A percentile compares a stretch with the other conserved stretches of the same genome.
Evolutionary conservation across 2,888 invertebrate species (phyloP).

Genomic region (Proisotoma minuta): DNA sequence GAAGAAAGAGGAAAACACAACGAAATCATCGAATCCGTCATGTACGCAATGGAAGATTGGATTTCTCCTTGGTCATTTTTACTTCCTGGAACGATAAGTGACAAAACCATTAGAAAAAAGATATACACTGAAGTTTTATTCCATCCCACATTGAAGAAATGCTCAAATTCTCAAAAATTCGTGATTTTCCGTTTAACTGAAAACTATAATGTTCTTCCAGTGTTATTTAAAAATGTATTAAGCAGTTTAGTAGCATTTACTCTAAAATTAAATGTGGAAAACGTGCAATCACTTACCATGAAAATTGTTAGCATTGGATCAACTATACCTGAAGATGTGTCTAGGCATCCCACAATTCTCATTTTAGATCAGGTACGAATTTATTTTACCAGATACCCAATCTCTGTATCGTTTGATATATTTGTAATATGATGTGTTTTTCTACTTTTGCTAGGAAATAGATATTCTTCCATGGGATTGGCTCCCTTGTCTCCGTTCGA

Average conservation of each 20-base stretch:
- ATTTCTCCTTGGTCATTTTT: constrained; percentile 40
- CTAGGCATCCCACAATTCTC: constrained; percentile 39
- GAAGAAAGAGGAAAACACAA: constrained; percentile 39
- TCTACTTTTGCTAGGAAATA: constrained; percentile 56
- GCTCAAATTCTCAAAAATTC: constrained; percentile 22
- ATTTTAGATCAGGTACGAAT: constrained; percentile 38
- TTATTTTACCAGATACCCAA: not conserved
- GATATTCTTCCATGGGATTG: constrained; percentile 78
- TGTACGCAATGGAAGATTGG: constrained; percentile 42
- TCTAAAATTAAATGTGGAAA: constrained; percentile 19
- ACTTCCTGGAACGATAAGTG: constrained; percentile 39
- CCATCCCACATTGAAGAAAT: constrained; percentile 19
- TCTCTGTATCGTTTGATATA: not conserved
- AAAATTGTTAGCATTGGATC: constrained; percentile 23
- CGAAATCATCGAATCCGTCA: constrained; percentile 22
- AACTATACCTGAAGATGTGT: constrained; percentile 15
- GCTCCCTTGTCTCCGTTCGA: constrained; percentile 60
- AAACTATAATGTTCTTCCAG: constrained; percentile 32
- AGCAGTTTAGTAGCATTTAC: constrained; percentile 22
- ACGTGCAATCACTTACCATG: constrained; percentile 13
- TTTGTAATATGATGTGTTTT: not conserved
- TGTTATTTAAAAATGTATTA: constrained; percentile 6
- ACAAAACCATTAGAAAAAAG: constrained; percentile 26
- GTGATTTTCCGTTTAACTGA: constrained; percentile 41
- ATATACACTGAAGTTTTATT: constrained; percentile 20